Base-by-base conservation (phyloP, 2,888 invertebrate genomes). In the Ectropis crepuscularia region DNA sequence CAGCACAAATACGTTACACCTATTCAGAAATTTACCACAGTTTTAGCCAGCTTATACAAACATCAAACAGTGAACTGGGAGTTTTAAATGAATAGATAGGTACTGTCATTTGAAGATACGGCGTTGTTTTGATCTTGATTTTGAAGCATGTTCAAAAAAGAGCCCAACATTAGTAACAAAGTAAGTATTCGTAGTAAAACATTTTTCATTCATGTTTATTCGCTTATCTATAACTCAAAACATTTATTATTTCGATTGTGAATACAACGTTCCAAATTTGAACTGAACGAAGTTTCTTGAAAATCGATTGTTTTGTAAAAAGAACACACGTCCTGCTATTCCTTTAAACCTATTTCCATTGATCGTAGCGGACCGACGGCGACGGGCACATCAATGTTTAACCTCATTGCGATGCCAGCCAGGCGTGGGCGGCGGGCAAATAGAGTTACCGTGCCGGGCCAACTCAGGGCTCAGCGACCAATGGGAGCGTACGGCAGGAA, bases 401-500 rank as follows among this genome's bases (percentile, higher is more conserved):
- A 63, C 59, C 59, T 63, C 39, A 63, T 63, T 59, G 47, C 41
- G 53, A 63, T 59, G 53, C 63, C 16, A 41, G 37, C 16, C 47
- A 2, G 49, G 10, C 37, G 16, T 28, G 16, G 41, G 10, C 41
- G 12, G 7, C 62, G 48, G 49, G 46, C 50, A 55, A 61, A 61
- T 57, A 49, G 12, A 57, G 61, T 61, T 61, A 57, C 62, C 57
- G 57, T 53, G 43, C 53, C 46, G 50, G 7, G 48, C 49, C 43
- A 63, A 43, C 48, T 63, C 53, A 48, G 48, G 57, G 48, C 49
- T 63, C 53, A 48, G 48, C 63, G 47, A n/a, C 41, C 43, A 38
- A 10, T 43, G 39, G 28, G 43, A n/a, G 42, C 5, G 37, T 46
- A 41, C 38, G 8, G 28, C 39, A 11, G 28, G 39, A 38, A 10